These are phyloP conservation scores for Alligator mississippiensis DNA, from an alignment of 2,113 vertebrate species.

Conservation along the genomic window DNA sequence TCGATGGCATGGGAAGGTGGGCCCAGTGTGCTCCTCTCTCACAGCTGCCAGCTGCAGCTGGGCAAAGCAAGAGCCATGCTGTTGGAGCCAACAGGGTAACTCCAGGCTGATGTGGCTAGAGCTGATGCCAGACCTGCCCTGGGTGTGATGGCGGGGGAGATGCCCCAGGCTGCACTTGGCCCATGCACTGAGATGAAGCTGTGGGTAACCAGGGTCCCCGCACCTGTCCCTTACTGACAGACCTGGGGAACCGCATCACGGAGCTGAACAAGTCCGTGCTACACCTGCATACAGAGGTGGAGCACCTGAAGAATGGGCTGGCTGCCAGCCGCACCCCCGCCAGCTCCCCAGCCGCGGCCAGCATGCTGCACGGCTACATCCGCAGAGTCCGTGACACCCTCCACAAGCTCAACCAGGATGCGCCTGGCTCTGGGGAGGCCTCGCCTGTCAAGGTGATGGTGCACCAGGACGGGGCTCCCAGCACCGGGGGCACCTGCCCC, in stretches of 20 bases:
- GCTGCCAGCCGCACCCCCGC: background rate
- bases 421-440: constrained; percentile 5
- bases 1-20: background rate
- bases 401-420: constrained; percentile 72
- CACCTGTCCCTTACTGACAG: constrained; percentile 45
- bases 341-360: constrained; percentile 64
- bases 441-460: constrained; percentile 66
- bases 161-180: too few relatives aligned
- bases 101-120: background rate
- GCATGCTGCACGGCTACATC: constrained; percentile 86
- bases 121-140: background rate
- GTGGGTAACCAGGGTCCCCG: background rate
- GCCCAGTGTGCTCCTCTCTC: background rate
- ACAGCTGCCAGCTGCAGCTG: background rate
- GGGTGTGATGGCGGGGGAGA: too few relatives aligned
- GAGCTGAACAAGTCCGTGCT: constrained; percentile 85
- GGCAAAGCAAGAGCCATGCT: background rate
- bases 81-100: background rate
- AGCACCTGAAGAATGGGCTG: constrained; percentile 72
- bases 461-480: constrained; percentile 14
- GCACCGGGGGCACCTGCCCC: background rate
- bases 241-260: constrained; percentile 89
- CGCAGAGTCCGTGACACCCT: constrained; percentile 86
- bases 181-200: too few relatives aligned
- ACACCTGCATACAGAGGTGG: constrained; percentile 83